A percentile compares a stretch with the other conserved stretches of the same genome.
These are phyloP conservation scores for Euplexia lucipara DNA, from an alignment of 2,888 invertebrate genomes.

Conservation along the genomic window DNA sequence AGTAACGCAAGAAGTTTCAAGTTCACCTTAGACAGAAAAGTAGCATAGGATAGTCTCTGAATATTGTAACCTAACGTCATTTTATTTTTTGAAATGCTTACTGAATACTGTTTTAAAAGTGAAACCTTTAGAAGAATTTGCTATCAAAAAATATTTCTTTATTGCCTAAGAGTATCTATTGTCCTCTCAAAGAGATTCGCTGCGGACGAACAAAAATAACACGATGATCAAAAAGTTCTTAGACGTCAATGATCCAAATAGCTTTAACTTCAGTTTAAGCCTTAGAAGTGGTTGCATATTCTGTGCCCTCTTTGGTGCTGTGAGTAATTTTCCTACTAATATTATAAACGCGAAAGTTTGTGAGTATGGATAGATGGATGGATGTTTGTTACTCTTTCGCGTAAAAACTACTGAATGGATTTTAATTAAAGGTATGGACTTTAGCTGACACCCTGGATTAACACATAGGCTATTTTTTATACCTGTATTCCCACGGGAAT, in stretches of 20 bases:
- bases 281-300: slow-evolving; percentile 57
- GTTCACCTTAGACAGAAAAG: background rate
- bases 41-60: background rate
- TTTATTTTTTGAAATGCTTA: slow-evolving; percentile 46
- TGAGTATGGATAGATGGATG: too few species aligned
- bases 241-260: slow-evolving; percentile 43
- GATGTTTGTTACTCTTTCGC: too few species aligned
- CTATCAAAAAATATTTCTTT: slow-evolving; percentile 34
- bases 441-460: too few species aligned
- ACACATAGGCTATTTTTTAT: too few species aligned
- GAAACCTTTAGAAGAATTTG: slow-evolving; percentile 27
- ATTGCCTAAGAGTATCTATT: slow-evolving; percentile 41
- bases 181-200: slow-evolving; percentile 21
- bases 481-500: too few species aligned
- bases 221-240: slow-evolving; percentile 54
- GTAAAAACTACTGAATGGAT: too few species aligned
- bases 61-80: slow-evolving; percentile 8
- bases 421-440: too few species aligned
- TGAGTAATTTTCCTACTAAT: slow-evolving; percentile 39
- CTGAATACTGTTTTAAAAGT: slow-evolving; percentile 30
- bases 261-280: slow-evolving; percentile 42
- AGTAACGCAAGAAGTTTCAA: slow-evolving; percentile 1
- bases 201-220: slow-evolving; percentile 16
- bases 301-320: slow-evolving; percentile 55
- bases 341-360: too few species aligned